Evolutionary conservation across 2,113 vertebrate species (phyloP), one percentile per base, ranked within the genome.

Genomic region (Mystacornis crossleyi): DNA sequence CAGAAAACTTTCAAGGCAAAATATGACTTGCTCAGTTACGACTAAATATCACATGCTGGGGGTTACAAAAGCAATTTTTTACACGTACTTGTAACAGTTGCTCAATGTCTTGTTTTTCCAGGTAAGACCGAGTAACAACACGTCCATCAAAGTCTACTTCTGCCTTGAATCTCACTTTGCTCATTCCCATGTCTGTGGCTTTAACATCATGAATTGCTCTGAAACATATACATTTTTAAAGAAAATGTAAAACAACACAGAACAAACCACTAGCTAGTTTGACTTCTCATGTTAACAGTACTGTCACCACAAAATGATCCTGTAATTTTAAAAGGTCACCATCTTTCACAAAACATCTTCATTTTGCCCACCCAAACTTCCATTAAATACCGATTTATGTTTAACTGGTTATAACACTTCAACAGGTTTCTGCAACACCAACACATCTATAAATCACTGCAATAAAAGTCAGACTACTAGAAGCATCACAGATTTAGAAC

Each of bases 171-270:
- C 99, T 99, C 86, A 99, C 99, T 98, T 99, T 99, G 95, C 99
- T 99, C 97, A 99, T 98, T 71, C 99, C 99, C 97, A 99, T 96
- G 97, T 99, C 99, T 36, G 99, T 99, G 91, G 99, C 99, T 98
- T 99, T 99, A 92, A 99, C 99, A 77, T 99, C 99, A 84, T 99
- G 99, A 97, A 99, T 99, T 70, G 99, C 99, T 96, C 99, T 99
- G 97, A 65, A 96, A 95, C 23, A 89, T 29, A 93, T 2, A 74
- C 9, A 85, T 87, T 96, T 92, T 90, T 36, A 12, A 57, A 81
- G 77, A 61, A 64, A 82, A 90, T 33, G 18, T 86, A 83, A 66
- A 93, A 93, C 20, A 85, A n/a, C 38, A 43, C 26, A 78, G 45
- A 85, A 42, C 25, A 86, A 83, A 34, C 25, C 60, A 51, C 16